Percentiles rank a stretch among this genome's conserved stretches.
Evolutionary conservation across 2,113 vertebrate species (phyloP).

Genomic region (Meleagris gallopavo): DNA sequence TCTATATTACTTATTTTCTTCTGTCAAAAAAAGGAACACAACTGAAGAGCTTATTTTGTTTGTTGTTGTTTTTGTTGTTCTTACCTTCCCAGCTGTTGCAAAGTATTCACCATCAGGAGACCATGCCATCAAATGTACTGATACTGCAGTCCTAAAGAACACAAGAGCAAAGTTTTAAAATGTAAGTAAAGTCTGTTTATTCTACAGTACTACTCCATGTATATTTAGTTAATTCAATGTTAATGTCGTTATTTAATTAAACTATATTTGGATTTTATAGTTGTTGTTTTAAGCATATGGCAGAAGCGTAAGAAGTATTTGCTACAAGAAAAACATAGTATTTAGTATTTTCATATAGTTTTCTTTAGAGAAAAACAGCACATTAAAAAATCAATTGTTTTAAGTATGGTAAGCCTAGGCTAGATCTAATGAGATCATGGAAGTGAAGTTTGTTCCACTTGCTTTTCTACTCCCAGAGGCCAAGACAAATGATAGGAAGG

Average conservation of each 20-base stretch:
- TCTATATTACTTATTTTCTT: background rate
- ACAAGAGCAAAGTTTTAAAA: background rate
- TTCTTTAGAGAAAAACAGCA: background rate
- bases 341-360: background rate
- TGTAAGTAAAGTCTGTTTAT: background rate
- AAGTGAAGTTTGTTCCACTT: background rate
- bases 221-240: background rate
- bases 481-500: background rate
- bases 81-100: conserved; percentile 96
- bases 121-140: conserved; percentile 94
- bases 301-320: background rate
- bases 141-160: conserved; percentile 89
- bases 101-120: conserved; percentile 99
- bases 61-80: background rate
- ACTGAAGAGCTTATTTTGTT: background rate
- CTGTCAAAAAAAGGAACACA: background rate
- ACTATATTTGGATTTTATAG: background rate
- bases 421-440: background rate
- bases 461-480: background rate
- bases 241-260: background rate
- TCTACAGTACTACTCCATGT: background rate
- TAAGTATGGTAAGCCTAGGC: background rate
- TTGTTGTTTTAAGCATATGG: background rate
- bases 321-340: background rate
- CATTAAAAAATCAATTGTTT: background rate